Percentiles rank a stretch among this genome's conserved stretches.
Evolutionary conservation across 1,140 invertebrate species (phyloP).

Genomic region (Drosophila funebris): DNA sequence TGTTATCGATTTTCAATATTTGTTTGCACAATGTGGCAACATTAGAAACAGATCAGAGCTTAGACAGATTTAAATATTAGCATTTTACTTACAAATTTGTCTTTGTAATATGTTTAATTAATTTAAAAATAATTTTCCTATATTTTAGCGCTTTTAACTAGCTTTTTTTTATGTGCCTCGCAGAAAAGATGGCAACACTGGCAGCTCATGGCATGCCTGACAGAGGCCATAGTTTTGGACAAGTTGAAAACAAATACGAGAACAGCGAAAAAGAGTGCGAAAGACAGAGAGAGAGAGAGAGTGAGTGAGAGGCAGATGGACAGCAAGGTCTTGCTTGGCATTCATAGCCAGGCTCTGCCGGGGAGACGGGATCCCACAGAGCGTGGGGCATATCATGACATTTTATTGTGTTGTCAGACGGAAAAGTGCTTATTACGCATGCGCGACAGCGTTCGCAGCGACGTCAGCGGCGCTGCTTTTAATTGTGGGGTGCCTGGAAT

Average conservation of each 20-base stretch:
- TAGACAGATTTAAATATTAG: no score
- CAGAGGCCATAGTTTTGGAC: conserved; percentile 74
- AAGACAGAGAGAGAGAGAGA: background rate
- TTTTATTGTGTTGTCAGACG: conserved; percentile 84
- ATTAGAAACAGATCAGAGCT: no score
- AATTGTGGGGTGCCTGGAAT: conserved; percentile 73
- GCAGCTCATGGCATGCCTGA: conserved; percentile 28
- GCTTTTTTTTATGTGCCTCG: background rate
- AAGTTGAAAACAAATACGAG: conserved; percentile 71
- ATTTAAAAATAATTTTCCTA: no score
- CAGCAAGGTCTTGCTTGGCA: conserved; percentile 21
- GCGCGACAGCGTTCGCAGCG: conserved; percentile 63
- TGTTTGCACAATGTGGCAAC: no score
- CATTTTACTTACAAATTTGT: no score
- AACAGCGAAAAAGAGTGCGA: background rate
- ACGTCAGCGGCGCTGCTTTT: conserved; percentile 56
- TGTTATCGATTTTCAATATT: no score
- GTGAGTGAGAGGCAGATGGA: background rate
- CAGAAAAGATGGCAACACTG: conserved; percentile 6
- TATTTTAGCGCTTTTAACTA: background rate
- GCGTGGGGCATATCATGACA: conserved; percentile 84
- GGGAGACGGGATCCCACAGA: conserved; percentile 57
- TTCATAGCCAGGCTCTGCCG: conserved; percentile 25
- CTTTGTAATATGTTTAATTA: no score
- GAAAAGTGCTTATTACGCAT: conserved; percentile 84